Base-by-base conservation (phyloP, 2,888 invertebrate species). In the Acleris holmiana region DNA sequence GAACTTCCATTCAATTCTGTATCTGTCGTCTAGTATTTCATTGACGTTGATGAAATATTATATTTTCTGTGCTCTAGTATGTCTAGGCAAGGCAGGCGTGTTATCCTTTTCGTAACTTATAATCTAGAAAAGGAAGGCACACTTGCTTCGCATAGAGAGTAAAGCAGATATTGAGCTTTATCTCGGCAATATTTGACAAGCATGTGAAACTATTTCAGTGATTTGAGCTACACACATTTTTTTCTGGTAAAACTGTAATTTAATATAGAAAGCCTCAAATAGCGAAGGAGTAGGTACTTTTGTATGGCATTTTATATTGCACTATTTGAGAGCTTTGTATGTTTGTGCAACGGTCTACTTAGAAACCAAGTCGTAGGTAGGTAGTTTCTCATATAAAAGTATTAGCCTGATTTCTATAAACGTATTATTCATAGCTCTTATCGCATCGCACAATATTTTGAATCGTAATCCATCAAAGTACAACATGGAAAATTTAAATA, bases 261-360 rank as follows among this genome's bases (percentile, higher is more conserved):
- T 25, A 51, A 55, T 61, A 55, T 60, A 59, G 54, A 64, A 60
- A 55, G 51, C 60, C 17, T 58, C 57, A 44, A 40, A 41, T 53
- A 63, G 47, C 46, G 40, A 57, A 23, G 51, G 47, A 51, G 57
- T 63, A 58, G 50, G 40, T 58, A 63, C 63, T 63, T 63, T 63
- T 63, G 63, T 63, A 63, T 63, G 57, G 57, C 57, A 63, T 63
- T 63, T 63, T 63, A 63, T 63, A 63, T 63, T 63, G 55, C 29
- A 53, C 57, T 63, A 48, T 58, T 51, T 46, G 40, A 35, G 18
- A 23, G 51, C 51, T 53, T 48, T 63, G 44, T 63, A 48, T 58
- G 53, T 58, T 58, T 51, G 51, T 13, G 57, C 56, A 47, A 10
- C 21, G 17, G 17, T 35, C 51, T 46, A 19, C 18, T 29, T 19